Evolutionary conservation across 1,140 invertebrate genomes (phyloP).

Genomic region (Pectinophora gossypiella): DNA sequence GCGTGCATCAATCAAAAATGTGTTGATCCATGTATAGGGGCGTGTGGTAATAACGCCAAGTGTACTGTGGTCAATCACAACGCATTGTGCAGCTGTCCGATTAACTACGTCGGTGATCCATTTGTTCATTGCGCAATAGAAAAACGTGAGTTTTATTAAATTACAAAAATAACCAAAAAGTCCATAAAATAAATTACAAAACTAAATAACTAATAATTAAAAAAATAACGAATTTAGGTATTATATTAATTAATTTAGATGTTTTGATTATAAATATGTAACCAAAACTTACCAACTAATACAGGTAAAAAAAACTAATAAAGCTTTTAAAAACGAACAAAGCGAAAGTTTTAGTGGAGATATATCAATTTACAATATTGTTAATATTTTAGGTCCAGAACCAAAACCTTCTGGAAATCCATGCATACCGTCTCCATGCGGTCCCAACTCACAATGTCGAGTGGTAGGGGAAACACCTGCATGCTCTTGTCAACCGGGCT

Average conservation of each 20-base stretch:
- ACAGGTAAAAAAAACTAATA: too few relatives aligned
- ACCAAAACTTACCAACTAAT: too few relatives aligned
- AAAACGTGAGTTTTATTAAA: constrained; percentile 74
- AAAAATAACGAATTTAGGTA: too few relatives aligned
- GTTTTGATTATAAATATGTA: too few relatives aligned
- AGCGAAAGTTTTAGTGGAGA: too few relatives aligned
- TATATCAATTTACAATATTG: too few relatives aligned
- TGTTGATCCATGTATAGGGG: constrained; percentile 83
- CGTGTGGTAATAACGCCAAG: constrained; percentile 84
- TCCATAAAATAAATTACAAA: too few relatives aligned
- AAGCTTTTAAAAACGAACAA: too few relatives aligned
- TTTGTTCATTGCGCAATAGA: constrained; percentile 79
- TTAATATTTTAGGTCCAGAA: constrained; percentile 59
- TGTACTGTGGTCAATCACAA: constrained; percentile 86
- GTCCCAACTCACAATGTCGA: constrained; percentile 86
- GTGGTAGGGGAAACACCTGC: constrained; percentile 81
- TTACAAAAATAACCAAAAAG: not conserved
- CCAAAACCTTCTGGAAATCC: constrained; percentile 74
- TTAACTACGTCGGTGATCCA: constrained; percentile 83
- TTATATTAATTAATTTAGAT: too few relatives aligned
- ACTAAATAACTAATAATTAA: too few relatives aligned
- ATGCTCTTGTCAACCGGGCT: constrained; percentile 84
- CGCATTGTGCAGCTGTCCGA: constrained; percentile 84
- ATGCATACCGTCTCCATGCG: constrained; percentile 87
- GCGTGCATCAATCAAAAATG: constrained; percentile 86